Evolutionary conservation across 1,140 invertebrate species (phyloP), one percentile per base, ranked within the genome.

Genomic region (Rhagoletis zephyria): DNA sequence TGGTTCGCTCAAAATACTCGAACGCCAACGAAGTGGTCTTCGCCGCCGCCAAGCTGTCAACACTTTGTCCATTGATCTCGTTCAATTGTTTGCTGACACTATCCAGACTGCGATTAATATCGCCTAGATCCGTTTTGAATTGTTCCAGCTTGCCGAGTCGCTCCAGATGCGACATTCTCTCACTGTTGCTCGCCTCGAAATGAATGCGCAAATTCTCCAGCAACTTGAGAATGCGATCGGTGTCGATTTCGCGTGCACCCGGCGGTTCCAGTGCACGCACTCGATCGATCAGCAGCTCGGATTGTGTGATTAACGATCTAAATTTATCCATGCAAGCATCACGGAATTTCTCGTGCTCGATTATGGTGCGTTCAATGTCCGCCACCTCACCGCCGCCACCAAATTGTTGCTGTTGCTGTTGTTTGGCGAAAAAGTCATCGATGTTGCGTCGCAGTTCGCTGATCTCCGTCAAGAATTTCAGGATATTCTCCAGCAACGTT

Each of bases 1-100:
- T 95, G 77, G 96, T 97, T 93, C 95, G 95, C 93, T 97, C 96
- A 92, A 97, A 97, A 89, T 97, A 95, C 77, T 94, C 94, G 91
- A 97, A 97, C 65, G 96, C 95, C 86, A 95, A 93, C 10, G 96
- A 95, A 86, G 95, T 96, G 70, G 95, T 94, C 91, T 95, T 95
- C 1, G 96, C 96, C 60, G 95, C 94, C 10, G 94, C 93, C 87
- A 96, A 92, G 89, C 95, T 96, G 90, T 97, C 96, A 16, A 96
- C 96, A 92, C 95, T 96, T 92, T 96, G 95, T 85, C 95, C 95
- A 91, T 94, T 94, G 89, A 96, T 94, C 63, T 94, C 94, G 87
- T 93, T 88, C 88, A 97, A 93, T 90, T 97, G 95, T 64, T 94
- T 92, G 87, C 94, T 94, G 51, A 97, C 92, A 88, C 96, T 95